These are phyloP conservation scores for Myotis davidii DNA, from an alignment of 2,113 vertebrate species.

Conservation along the genomic window DNA sequence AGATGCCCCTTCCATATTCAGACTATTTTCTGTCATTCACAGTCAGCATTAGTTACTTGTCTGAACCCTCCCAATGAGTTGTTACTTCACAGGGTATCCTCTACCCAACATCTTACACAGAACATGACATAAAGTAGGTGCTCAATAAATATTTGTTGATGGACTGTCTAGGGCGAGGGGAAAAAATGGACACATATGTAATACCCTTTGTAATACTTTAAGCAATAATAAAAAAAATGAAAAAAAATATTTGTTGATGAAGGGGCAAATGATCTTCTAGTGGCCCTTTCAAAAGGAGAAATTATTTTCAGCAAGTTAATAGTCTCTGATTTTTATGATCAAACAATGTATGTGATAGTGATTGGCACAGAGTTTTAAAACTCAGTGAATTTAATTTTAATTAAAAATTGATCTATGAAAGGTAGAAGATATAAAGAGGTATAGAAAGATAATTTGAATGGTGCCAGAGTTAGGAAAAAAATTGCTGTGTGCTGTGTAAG, in stretches of 20 bases:
- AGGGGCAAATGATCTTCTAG: background rate
- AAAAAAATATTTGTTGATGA: background rate
- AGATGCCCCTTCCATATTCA: background rate
- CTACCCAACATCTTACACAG: background rate
- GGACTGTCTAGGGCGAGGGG: too few species aligned
- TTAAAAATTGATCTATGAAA: background rate
- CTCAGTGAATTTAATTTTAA: background rate
- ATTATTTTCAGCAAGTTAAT: conserved; percentile 13
- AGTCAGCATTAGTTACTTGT: background rate
- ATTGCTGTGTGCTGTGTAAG: background rate
- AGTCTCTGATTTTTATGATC: background rate
- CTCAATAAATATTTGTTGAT: background rate
- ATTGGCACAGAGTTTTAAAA: background rate
- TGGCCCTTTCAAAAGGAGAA: background rate
- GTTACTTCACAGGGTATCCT: background rate
- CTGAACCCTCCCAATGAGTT: background rate
- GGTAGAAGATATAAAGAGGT: background rate
- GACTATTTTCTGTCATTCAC: background rate
- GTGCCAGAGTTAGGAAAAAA: background rate
- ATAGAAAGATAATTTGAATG: background rate
- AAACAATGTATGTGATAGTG: background rate
- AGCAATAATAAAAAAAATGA: too few species aligned
- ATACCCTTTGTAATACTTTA: too few species aligned
- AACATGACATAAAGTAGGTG: background rate
- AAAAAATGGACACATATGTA: too few species aligned